Percentiles rank a stretch among this genome's conserved stretches.
Conservation (phyloP, 35 echinoderm and acorn worm species). For the Holothuria glaberrima region DNA sequence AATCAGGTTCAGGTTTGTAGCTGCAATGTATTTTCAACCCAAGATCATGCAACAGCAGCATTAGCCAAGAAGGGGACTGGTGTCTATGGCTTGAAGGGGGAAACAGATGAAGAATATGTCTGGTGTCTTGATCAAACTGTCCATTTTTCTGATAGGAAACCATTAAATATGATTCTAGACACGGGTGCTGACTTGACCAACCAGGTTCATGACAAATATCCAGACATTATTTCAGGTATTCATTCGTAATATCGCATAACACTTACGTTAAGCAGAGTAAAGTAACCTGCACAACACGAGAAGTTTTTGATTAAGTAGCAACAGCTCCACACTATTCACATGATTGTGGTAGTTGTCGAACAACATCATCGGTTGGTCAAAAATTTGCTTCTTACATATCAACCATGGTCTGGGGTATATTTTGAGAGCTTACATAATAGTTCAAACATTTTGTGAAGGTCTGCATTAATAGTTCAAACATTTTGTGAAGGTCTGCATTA, state of each 20-base stretch:
- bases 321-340: no score
- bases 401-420: no score
- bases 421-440: background rate
- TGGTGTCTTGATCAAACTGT: slow-evolving; percentile 68
- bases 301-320: no score
- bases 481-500: background rate
- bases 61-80: slow-evolving; percentile 60
- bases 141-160: slow-evolving; percentile 60
- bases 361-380: no score
- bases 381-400: no score
- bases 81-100: slow-evolving; percentile 70
- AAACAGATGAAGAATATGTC: slow-evolving; percentile 70
- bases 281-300: no score
- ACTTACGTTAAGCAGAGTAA: no score
- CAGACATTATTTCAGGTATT: background rate
- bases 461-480: no score
- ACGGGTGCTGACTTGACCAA: slow-evolving; percentile 34
- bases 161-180: slow-evolving; percentile 76
- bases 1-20: no score
- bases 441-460: background rate
- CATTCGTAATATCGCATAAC: no score
- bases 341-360: no score
- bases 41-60: slow-evolving; percentile 72
- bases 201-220: slow-evolving; percentile 26
- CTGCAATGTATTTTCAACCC: slow-evolving; percentile 74